phyloP scores from a whole-genome alignment of 2,888 invertebrate genomes.

The Drosophila robusta region DNA sequence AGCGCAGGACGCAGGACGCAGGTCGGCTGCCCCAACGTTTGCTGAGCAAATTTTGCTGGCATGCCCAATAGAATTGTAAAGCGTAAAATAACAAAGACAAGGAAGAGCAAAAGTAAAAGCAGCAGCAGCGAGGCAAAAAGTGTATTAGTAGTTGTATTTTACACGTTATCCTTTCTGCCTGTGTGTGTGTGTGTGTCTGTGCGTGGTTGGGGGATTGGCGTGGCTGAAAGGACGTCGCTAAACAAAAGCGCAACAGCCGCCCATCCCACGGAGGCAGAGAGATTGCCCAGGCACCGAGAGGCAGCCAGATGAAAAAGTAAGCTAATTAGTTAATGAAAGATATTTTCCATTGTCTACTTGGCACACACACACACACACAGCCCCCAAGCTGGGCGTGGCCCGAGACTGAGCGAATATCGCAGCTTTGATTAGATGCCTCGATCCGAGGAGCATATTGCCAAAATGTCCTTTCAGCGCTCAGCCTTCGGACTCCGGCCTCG shows the following conservation, averaged over 20 bases:
- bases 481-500: too few species aligned
- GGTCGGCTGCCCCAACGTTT: slow-evolving; percentile 47
- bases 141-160: slow-evolving; percentile 70
- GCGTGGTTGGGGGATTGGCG: slow-evolving; percentile 7
- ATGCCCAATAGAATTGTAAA: slow-evolving; percentile 76
- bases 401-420: slow-evolving; percentile 1
- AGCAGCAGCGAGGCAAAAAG: slow-evolving; percentile 31
- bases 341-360: slow-evolving; percentile 74
- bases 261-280: neutral
- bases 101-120: slow-evolving; percentile 41
- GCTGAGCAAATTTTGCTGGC: slow-evolving; percentile 73
- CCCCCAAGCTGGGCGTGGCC: slow-evolving; percentile 5
- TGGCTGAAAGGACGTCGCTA: slow-evolving; percentile 14
- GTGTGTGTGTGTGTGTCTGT: slow-evolving; percentile 3
- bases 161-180: slow-evolving; percentile 73
- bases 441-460: neutral
- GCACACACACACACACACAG: neutral
- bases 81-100: slow-evolving; percentile 76
- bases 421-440: slow-evolving; percentile 17
- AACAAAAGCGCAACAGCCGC: slow-evolving; percentile 64
- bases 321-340: slow-evolving; percentile 81
- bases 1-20: slow-evolving; percentile 19
- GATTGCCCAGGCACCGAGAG: slow-evolving; percentile 17
- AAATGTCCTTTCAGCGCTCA: slow-evolving; percentile 7
- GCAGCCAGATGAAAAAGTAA: slow-evolving; percentile 73